phyloP scores from a whole-genome alignment of 2,888 invertebrate species.

The Drosophila infuscata region DNA sequence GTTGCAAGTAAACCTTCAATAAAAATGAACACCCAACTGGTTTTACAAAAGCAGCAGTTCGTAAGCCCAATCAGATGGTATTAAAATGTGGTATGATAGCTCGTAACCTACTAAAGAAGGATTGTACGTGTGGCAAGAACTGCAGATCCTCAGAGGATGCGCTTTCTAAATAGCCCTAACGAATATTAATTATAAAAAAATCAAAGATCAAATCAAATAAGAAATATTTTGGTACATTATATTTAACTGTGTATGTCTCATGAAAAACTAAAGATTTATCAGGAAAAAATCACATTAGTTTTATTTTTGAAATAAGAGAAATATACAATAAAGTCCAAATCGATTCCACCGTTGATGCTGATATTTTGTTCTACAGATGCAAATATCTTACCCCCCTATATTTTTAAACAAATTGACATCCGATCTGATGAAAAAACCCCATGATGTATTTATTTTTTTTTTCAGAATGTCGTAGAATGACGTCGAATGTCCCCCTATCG shows the following conservation, averaged over 20 bases:
- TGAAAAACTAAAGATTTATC: neutral
- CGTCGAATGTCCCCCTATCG: too few species aligned
- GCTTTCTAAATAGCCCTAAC: neutral
- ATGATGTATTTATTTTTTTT: neutral
- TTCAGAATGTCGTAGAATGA: too few species aligned
- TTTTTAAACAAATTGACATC: neutral
- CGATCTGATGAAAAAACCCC: neutral
- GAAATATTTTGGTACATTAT: constrained; percentile 8
- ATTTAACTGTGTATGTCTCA: neutral
- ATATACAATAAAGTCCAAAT: too few species aligned
- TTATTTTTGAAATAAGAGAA: too few species aligned
- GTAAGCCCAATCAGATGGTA: neutral
- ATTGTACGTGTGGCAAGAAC: neutral
- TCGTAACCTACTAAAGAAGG: neutral
- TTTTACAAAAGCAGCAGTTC: constrained; percentile 19
- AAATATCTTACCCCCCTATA: neutral
- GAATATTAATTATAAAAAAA: too few species aligned
- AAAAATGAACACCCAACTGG: constrained; percentile 57
- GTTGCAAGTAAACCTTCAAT: constrained; percentile 38
- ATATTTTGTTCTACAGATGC: neutral
- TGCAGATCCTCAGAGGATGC: neutral
- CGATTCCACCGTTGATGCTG: too few species aligned
- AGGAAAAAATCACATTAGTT: too few species aligned
- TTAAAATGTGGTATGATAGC: neutral
- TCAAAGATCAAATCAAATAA: constrained; percentile 1